Percentiles rank a stretch among this genome's conserved stretches.
These are phyloP conservation scores for Calliphora vomitoria DNA, from an alignment of 2,888 invertebrate genomes.

Conservation along the genomic window DNA sequence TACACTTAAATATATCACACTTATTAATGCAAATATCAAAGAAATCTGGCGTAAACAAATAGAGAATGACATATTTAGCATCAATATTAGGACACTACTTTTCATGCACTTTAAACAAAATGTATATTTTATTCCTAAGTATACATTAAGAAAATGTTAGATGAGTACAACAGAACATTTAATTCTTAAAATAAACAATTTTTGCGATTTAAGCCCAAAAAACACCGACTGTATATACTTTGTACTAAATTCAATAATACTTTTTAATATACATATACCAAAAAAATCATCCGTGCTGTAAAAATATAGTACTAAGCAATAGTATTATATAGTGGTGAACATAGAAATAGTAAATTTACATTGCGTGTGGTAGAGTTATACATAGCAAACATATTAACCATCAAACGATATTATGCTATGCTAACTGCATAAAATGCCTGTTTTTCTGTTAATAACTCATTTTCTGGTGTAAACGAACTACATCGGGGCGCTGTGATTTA, in stretches of 20 bases:
- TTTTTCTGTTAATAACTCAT: no score
- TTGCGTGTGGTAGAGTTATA: no score
- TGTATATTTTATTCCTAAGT: constrained; percentile 11
- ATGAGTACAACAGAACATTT: constrained; percentile 11
- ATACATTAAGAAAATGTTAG: constrained; percentile 39
- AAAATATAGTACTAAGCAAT: not conserved
- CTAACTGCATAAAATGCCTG: no score
- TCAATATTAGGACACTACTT: not conserved
- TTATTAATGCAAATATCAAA: constrained; percentile 54
- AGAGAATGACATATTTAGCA: constrained; percentile 41
- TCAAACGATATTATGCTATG: no score
- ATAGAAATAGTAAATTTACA: no score
- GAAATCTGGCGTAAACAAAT: constrained; percentile 51
- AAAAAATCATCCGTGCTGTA: constrained; percentile 5
- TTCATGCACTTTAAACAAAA: constrained; percentile 11
- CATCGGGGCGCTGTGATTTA: no score
- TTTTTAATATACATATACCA: not conserved
- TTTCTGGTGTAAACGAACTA: no score
- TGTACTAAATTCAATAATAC: constrained; percentile 2
- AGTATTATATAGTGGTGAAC: not conserved
- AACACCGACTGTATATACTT: constrained; percentile 12
- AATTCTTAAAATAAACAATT: constrained; percentile 56
- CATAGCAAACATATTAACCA: no score
- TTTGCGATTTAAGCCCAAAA: constrained; percentile 13
- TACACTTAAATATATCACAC: constrained; percentile 65